phyloP scores from a whole-genome alignment of 2,797 vertebrate species.

The Picus viridis region DNA sequence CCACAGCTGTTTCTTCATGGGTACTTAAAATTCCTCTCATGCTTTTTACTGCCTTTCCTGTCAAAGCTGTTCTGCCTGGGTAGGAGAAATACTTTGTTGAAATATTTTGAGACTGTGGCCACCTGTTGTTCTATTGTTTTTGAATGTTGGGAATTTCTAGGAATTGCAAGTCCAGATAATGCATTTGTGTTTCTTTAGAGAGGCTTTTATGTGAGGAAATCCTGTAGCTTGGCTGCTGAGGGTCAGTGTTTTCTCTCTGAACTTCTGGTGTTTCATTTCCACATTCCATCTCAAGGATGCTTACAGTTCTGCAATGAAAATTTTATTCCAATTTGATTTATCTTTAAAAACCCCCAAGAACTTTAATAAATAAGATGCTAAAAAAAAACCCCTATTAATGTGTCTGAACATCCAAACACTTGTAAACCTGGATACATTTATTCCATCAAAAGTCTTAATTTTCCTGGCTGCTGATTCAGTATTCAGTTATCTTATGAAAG shows the following conservation, averaged over 20 bases:
- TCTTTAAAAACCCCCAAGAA: neutral
- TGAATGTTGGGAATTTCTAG: slow-evolving; percentile 10
- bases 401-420: neutral
- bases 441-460: neutral
- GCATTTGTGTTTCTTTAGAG: neutral
- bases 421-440: neutral
- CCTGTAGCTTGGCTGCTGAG: neutral
- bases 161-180: neutral
- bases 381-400: neutral
- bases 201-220: neutral
- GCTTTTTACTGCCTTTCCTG: slow-evolving; percentile 15
- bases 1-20: slow-evolving; percentile 39
- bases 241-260: neutral
- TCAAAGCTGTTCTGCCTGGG: neutral
- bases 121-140: slow-evolving; percentile 22
- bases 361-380: neutral
- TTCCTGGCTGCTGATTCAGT: neutral
- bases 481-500: neutral
- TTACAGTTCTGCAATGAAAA: neutral
- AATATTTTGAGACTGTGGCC: neutral
- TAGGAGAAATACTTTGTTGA: slow-evolving; percentile 10
- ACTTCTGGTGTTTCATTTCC: neutral
- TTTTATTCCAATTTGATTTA: neutral
- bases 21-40: slow-evolving; percentile 25
- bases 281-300: neutral